Evolutionary conservation across 2,888 invertebrate genomes (phyloP).

Genomic region (Leptogaster cylindrica): DNA sequence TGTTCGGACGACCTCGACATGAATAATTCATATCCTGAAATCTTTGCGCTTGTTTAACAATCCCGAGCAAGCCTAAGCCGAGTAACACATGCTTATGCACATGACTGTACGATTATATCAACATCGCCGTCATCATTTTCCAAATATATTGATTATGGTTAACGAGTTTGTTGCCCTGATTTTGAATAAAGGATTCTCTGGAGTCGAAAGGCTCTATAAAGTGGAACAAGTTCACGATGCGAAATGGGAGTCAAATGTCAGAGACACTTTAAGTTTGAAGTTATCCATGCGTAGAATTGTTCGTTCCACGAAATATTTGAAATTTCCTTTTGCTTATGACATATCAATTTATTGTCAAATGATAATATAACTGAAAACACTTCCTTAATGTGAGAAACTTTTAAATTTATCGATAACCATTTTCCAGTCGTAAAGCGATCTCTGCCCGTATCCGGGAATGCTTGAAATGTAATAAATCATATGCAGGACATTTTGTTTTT

Average conservation of each 20-base stretch:
- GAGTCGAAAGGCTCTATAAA: slow-evolving; percentile 2
- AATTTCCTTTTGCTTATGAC: slow-evolving; percentile 21
- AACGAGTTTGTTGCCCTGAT: not conserved
- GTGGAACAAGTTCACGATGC: slow-evolving; percentile 12
- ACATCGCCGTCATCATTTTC: not conserved
- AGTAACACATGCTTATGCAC: too few species aligned
- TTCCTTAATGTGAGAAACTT: slow-evolving; percentile 3
- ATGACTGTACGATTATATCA: not conserved
- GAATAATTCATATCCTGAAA: slow-evolving; percentile 18
- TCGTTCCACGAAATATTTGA: not conserved
- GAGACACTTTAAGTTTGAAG: not conserved
- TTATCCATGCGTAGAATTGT: slow-evolving; percentile 4
- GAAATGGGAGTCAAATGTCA: slow-evolving; percentile 18
- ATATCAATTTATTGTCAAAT: slow-evolving; percentile 27
- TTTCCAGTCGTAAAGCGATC: too few species aligned
- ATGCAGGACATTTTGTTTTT: too few species aligned
- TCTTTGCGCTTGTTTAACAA: slow-evolving; percentile 3
- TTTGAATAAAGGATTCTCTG: slow-evolving; percentile 15
- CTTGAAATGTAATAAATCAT: too few species aligned
- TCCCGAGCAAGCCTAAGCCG: slow-evolving; percentile 6
- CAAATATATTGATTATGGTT: not conserved
- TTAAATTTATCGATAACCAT: slow-evolving; percentile 17
- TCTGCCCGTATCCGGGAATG: too few species aligned
- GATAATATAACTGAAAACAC: slow-evolving; percentile 7
- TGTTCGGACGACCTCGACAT: not conserved